phyloP scores from a whole-genome alignment of 2,888 invertebrate genomes.

The Nemotelus pantherinus region DNA sequence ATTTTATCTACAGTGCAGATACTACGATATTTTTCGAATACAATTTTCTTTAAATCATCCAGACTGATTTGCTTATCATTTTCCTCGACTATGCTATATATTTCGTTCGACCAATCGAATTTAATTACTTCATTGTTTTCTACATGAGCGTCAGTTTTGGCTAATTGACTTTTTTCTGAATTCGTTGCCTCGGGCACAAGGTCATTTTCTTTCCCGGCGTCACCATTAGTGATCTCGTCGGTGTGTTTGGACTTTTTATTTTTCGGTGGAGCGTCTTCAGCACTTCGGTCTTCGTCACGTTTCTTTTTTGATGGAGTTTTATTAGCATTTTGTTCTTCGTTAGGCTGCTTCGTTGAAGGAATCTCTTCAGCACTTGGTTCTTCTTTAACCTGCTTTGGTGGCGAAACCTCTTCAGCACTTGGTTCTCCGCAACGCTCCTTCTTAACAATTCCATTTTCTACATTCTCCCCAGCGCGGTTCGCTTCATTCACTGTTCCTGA shows the following conservation, averaged over 20 bases:
- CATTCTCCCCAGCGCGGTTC: constrained; percentile 31
- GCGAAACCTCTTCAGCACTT: no score
- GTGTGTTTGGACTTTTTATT: constrained; percentile 24
- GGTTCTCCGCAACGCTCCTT: neutral
- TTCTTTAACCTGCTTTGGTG: no score
- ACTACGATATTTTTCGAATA: constrained; percentile 71
- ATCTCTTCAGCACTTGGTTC: neutral
- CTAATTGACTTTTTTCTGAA: no score
- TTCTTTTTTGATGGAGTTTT: neutral
- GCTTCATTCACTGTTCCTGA: constrained; percentile 44
- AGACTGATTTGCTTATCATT: constrained; percentile 72
- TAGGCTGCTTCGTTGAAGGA: neutral
- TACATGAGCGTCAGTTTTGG: constrained; percentile 59
- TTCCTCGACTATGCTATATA: constrained; percentile 42
- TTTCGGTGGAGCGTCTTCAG: constrained; percentile 56
- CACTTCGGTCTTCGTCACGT: constrained; percentile 55
- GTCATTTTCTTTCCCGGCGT: neutral
- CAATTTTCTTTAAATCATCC: constrained; percentile 81
- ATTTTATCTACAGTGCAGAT: constrained; percentile 64
- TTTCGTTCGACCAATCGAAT: constrained; percentile 48
- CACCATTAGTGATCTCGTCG: neutral
- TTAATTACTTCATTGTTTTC: constrained; percentile 53
- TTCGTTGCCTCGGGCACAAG: neutral
- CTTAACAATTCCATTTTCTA: neutral
- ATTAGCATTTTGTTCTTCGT: neutral